These are phyloP conservation scores for Sphaerodactylus townsendi DNA, from an alignment of 2,113 vertebrate genomes.

Conservation along the genomic window DNA sequence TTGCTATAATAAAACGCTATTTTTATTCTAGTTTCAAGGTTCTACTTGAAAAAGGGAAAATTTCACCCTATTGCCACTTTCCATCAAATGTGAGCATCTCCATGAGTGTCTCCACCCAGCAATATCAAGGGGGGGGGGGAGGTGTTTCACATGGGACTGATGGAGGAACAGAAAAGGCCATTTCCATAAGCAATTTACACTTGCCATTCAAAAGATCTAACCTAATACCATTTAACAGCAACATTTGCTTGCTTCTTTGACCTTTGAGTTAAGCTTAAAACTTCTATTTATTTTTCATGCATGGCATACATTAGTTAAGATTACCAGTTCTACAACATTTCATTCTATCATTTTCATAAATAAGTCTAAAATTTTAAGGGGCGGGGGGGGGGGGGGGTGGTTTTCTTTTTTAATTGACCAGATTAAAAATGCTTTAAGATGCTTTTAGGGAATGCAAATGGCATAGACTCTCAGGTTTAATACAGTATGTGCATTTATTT, in stretches of 20 bases:
- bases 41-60: no score
- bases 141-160: neutral
- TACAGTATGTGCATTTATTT: neutral
- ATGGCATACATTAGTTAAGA: neutral
- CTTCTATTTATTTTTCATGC: neutral
- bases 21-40: no score
- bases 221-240: neutral
- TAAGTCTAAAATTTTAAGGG: neutral
- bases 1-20: no score
- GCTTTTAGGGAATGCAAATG: neutral
- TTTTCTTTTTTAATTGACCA: neutral
- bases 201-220: neutral
- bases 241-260: neutral
- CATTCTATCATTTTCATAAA: neutral
- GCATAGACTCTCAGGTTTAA: constrained; percentile 1
- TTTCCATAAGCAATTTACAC: no score
- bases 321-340: neutral
- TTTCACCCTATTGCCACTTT: no score
- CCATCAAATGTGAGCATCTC: no score
- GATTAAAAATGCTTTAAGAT: constrained; percentile 3
- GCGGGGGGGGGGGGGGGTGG: neutral
- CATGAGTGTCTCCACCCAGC: no score
- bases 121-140: no score
- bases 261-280: neutral
- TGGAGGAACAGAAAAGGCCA: neutral